A percentile compares a stretch with the other conserved stretches of the same genome.
These are phyloP conservation scores for Eptesicus fuscus DNA, from an alignment of 2,113 vertebrate genomes.

Conservation along the genomic window DNA sequence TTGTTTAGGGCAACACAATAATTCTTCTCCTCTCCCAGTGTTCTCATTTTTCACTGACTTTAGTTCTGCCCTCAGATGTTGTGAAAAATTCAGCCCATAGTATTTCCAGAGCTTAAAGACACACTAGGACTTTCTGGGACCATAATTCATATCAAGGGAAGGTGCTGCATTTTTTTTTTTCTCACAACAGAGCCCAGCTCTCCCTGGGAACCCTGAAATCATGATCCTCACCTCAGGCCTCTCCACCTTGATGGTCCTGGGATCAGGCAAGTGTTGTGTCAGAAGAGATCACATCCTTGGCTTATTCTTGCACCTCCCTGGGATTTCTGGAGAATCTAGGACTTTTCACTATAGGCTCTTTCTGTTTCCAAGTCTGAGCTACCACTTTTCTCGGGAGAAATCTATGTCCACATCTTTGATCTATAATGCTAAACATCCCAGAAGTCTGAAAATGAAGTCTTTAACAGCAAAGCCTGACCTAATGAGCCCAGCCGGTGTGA, in stretches of 20 bases:
- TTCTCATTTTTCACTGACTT: not conserved
- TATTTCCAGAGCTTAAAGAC: not conserved
- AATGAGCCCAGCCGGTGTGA: not conserved
- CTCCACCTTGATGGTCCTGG: rapidly evolving
- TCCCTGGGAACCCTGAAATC: not conserved
- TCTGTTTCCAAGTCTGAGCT: not conserved
- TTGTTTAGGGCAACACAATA: no score
- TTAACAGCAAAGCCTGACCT: not conserved
- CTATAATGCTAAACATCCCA: not conserved
- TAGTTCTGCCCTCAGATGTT: not conserved
- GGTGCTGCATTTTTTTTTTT: not conserved
- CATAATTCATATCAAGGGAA: not conserved
- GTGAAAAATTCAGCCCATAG: not conserved
- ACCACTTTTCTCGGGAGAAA: not conserved
- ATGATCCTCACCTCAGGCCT: not conserved
- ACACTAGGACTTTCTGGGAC: not conserved
- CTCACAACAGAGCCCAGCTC: not conserved
- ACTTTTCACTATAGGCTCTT: not conserved
- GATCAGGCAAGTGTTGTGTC: not conserved
- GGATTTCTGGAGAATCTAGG: not conserved
- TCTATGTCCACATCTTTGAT: not conserved
- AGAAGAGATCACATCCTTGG: not conserved
- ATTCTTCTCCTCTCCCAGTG: not conserved
- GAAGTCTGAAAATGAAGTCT: not conserved
- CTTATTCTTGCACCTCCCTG: not conserved